These are phyloP conservation scores for Pristis pectinata DNA, from an alignment of 2,797 vertebrate species.

Conservation along the genomic window DNA sequence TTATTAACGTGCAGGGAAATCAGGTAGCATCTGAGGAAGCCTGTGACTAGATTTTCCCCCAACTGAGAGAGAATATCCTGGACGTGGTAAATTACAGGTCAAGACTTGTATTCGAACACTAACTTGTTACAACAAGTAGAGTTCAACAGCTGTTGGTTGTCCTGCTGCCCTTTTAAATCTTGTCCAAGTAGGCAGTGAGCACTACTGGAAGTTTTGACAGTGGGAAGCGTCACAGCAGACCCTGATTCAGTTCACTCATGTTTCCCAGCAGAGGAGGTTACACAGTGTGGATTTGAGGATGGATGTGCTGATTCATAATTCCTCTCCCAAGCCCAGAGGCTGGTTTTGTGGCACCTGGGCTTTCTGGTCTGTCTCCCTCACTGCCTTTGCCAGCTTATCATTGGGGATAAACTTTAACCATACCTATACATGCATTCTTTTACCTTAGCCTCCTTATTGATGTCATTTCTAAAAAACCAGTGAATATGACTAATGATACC, in stretches of 20 bases:
- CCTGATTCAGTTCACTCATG: background rate
- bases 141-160: background rate
- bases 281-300: background rate
- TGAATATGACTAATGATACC: no score
- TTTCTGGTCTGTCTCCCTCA: no score
- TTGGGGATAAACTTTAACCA: no score
- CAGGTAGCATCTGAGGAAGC: background rate
- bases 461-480: no score
- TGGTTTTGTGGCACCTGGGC: background rate
- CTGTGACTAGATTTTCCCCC: background rate
- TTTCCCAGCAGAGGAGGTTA: background rate
- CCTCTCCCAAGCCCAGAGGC: background rate
- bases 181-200: background rate
- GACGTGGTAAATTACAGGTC: background rate
- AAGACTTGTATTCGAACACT: background rate
- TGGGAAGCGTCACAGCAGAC: background rate
- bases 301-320: background rate
- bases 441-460: no score
- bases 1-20: background rate
- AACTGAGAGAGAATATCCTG: background rate
- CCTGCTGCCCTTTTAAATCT: background rate
- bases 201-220: background rate
- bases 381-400: no score
- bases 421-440: no score
- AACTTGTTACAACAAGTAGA: background rate